These are phyloP conservation scores for mouse (Mus musculus) DNA, from an alignment of 2,113 vertebrate species.

Conservation along the genomic window DNA sequence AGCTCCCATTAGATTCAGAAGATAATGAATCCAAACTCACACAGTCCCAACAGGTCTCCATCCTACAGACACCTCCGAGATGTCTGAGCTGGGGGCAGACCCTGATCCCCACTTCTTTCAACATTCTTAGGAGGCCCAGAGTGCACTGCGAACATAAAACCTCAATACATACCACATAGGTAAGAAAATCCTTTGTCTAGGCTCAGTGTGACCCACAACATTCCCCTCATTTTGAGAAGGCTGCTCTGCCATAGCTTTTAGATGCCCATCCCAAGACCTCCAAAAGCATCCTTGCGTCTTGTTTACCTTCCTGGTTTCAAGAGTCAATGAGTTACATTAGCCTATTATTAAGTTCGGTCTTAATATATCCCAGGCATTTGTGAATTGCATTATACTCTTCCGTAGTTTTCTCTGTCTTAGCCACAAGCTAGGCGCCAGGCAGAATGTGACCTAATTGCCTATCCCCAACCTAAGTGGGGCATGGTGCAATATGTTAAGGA, in stretches of 20 bases:
- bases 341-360: constrained; percentile 62
- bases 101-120: background rate
- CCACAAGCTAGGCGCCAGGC: background rate
- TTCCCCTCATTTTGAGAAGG: background rate
- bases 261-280: constrained; percentile 63
- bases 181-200: constrained; percentile 69
- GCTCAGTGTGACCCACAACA: background rate
- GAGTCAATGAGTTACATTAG: constrained; percentile 75
- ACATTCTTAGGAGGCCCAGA: background rate
- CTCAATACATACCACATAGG: constrained; percentile 7
- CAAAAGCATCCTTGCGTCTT: constrained; percentile 69
- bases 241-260: constrained; percentile 44
- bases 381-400: constrained; percentile 12
- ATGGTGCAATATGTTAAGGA: background rate
- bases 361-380: constrained; percentile 71
- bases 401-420: constrained; percentile 49
- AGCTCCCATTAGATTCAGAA: background rate
- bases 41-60: background rate
- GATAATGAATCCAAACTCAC: background rate
- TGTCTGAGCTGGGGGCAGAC: background rate
- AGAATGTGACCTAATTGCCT: background rate
- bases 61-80: background rate
- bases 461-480: background rate
- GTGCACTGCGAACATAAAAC: constrained; percentile 55
- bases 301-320: constrained; percentile 72